Percentiles rank a stretch among this genome's conserved stretches.
These are phyloP conservation scores for Trichomycterus rosablanca DNA, from an alignment of 2,113 vertebrate genomes.

Conservation along the genomic window DNA sequence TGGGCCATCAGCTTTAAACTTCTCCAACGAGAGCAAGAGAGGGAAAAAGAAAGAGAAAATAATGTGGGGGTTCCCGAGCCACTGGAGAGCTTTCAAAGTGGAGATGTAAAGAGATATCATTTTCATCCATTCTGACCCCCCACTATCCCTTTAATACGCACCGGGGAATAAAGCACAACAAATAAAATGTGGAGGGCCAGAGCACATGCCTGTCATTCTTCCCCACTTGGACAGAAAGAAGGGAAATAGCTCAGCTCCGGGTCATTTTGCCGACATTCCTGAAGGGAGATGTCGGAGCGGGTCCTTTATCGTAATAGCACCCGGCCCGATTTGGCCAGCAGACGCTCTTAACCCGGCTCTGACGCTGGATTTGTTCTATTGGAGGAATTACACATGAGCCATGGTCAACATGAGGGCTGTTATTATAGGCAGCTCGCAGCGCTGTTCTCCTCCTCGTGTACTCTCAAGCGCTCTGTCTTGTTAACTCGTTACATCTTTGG, in stretches of 20 bases:
- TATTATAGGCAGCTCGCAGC: conserved; percentile 29
- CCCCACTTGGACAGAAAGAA: conserved; percentile 34
- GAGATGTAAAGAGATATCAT: conserved; percentile 73
- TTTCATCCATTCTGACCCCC: conserved; percentile 57
- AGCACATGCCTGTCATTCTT: conserved; percentile 61
- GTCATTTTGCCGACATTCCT: conserved; percentile 51
- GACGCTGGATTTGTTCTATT: conserved; percentile 21
- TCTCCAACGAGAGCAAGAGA: conserved; percentile 43
- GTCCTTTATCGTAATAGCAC: conserved; percentile 30
- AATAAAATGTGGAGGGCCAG: conserved; percentile 69
- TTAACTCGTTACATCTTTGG: conserved; percentile 39
- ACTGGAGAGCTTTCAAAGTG: conserved; percentile 66
- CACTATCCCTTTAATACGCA: conserved; percentile 54
- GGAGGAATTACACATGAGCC: conserved; percentile 30
- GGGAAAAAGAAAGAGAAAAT: conserved; percentile 38
- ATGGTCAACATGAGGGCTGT: conserved; percentile 37
- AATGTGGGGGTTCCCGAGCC: conserved; percentile 57
- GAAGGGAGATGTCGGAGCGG: conserved; percentile 3
- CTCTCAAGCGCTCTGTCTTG: conserved; percentile 34
- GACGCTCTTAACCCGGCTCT: conserved; percentile 24
- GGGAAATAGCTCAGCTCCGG: conserved; percentile 47
- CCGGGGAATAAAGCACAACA: conserved; percentile 72
- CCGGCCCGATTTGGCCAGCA: conserved; percentile 18
- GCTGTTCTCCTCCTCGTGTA: conserved; percentile 9
- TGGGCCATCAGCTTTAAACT: conserved; percentile 69